Base-by-base conservation (phyloP, 2,888 invertebrate species). In the Epiblema foenella region DNA sequence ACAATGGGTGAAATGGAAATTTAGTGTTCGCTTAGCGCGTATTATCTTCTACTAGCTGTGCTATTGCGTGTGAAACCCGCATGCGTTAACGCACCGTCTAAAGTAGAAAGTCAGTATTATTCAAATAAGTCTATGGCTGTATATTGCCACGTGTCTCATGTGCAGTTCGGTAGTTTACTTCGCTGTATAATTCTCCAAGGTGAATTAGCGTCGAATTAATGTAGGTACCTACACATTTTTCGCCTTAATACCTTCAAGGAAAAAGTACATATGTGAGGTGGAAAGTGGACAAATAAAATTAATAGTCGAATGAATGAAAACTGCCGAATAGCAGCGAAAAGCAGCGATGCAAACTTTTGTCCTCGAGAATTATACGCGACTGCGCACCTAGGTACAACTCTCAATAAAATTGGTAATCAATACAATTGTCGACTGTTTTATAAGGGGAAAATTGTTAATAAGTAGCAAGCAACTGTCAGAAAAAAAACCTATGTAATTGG, bases 61-160 rank as follows among this genome's bases (percentile, higher is more conserved):
- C 58, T 65, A 54, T 74, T 80, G 85, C 81, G 82, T 83, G 75
- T 79, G 81, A 75, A 78, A 83, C 52, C 51, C 60, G 68, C 68
- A 62, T 56, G 68, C 29, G 17, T 68, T 18, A 20, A 56, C 37
- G 68, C 68, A 68, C 68, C 62, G 54, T 83, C 69, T 68, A 68
- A 62, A 49, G 56, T 49, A 68, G 59, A 39, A 60, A 5, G 20
- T 49, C 68, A 62, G 46, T 68, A 62, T 64, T 64, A 64, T 64
- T 52, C 33, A 51, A 62, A 52, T n/a, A 52, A 51, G 9, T 33
- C 9, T 49, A 49, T 62, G 46, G 10, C 17, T 18, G 39, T 59
- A 24, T 39, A 33, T 62, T 49, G 49, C 49, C 20, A 46, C 7
- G 29, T 49, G 17, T 58, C 7, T 17, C 24, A 17, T 49, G 62